phyloP scores from a whole-genome alignment of 2,113 vertebrate genomes.

The Tautogolabrus adspersus region DNA sequence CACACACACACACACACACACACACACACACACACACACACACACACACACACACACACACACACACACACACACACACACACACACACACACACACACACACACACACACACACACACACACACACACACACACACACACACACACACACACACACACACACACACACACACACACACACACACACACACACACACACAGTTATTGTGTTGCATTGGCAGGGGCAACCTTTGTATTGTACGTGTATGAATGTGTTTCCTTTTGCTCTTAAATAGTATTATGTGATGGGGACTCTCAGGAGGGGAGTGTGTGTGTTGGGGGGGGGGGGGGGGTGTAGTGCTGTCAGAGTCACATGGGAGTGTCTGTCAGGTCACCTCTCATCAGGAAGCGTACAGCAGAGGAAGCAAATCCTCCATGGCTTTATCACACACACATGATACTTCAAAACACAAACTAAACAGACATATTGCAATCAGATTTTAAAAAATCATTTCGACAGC shows the following conservation, averaged over 20 bases:
- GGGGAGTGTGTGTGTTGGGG: background rate
- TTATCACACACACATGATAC: slow-evolving; percentile 1
- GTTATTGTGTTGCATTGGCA: slow-evolving; percentile 67
- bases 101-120: slow-evolving; percentile 9
- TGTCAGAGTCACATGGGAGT: slow-evolving; percentile 74
- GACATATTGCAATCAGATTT: background rate
- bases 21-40: slow-evolving; percentile 15
- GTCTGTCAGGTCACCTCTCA: slow-evolving; percentile 77
- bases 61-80: background rate
- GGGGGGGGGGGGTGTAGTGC: slow-evolving; percentile 31
- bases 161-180: slow-evolving; percentile 10
- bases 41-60: slow-evolving; percentile 8
- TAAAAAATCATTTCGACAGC: background rate
- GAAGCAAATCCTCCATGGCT: slow-evolving; percentile 57
- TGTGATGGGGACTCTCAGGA: slow-evolving; percentile 47
- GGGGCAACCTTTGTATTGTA: slow-evolving; percentile 44
- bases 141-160: slow-evolving; percentile 11
- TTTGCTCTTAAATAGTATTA: slow-evolving; percentile 52
- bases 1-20: background rate
- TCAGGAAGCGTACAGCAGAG: slow-evolving; percentile 63
- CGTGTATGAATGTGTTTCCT: slow-evolving; percentile 39
- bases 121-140: background rate
- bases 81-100: slow-evolving; percentile 14
- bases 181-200: slow-evolving; percentile 3
- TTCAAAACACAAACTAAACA: slow-evolving; percentile 16